A percentile compares a stretch with the other conserved stretches of the same genome.
Conservation (phyloP, 2,888 invertebrate species). For the Liodrosophila aerea region DNA sequence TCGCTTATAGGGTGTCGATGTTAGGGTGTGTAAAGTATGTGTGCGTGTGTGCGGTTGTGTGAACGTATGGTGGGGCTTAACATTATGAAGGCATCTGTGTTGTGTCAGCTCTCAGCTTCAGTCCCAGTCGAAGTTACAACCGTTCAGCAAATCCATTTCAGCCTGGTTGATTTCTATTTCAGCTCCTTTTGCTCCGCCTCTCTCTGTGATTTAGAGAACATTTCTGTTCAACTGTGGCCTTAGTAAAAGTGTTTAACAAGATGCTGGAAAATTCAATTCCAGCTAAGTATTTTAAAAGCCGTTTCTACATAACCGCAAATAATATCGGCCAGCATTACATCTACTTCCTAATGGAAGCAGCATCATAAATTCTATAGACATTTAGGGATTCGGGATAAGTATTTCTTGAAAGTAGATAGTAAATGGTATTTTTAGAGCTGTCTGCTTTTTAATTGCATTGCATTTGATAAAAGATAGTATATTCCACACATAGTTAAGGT, state of each 20-base stretch:
- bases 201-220: no score
- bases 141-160: conserved; percentile 20
- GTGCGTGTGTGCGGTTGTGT: no score
- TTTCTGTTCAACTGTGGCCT: conserved; percentile 1
- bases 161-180: conserved; percentile 7
- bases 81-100: conserved; percentile 12
- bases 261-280: conserved; percentile 14
- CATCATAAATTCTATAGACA: no score
- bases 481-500: no score
- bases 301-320: conserved; percentile 3
- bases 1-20: not conserved
- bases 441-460: no score
- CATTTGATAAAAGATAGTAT: no score
- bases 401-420: no score
- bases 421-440: no score
- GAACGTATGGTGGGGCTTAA: not conserved
- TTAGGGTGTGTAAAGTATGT: no score
- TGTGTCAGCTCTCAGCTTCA: conserved; percentile 1
- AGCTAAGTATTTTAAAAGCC: conserved; percentile 12
- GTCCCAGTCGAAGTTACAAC: no score
- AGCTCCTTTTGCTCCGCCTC: no score
- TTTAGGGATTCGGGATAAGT: no score
- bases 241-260: conserved; percentile 6
- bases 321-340: conserved; percentile 11
- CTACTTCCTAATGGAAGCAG: conserved; percentile 2